Conservation (phyloP, 2,888 invertebrate genomes). For the Proisotoma minuta region DNA sequence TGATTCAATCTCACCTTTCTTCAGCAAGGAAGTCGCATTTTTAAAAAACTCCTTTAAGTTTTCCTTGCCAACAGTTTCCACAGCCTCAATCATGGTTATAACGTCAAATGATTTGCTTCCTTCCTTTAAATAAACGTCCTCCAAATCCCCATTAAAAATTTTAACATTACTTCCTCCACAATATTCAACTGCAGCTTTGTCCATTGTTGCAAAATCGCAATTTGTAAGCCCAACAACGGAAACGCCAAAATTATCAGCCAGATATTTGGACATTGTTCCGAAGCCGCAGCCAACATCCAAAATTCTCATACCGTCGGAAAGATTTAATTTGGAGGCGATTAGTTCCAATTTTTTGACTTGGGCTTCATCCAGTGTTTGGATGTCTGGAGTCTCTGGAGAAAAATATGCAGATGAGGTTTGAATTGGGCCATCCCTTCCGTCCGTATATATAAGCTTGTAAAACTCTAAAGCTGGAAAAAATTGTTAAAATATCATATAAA, state of each 20-base stretch:
- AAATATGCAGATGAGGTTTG: not conserved
- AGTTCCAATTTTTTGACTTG: not conserved
- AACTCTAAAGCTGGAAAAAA: no score
- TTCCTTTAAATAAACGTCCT: no score
- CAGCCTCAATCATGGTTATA: not conserved
- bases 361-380: not conserved
- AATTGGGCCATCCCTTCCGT: not conserved
- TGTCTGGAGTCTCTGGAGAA: not conserved
- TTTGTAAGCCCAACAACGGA: not conserved
- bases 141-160: not conserved
- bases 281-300: not conserved
- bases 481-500: no score
- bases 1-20: not conserved
- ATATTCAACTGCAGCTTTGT: not conserved
- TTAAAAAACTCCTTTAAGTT: not conserved
- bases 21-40: not conserved
- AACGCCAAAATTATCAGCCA: not conserved
- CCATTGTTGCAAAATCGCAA: not conserved
- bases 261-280: not conserved
- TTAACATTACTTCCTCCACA: not conserved
- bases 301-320: not conserved
- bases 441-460: no score
- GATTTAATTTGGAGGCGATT: not conserved
- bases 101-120: not conserved
- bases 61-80: not conserved